phyloP scores from a whole-genome alignment of 2,888 invertebrate genomes.

The Acrocera orbiculus region DNA sequence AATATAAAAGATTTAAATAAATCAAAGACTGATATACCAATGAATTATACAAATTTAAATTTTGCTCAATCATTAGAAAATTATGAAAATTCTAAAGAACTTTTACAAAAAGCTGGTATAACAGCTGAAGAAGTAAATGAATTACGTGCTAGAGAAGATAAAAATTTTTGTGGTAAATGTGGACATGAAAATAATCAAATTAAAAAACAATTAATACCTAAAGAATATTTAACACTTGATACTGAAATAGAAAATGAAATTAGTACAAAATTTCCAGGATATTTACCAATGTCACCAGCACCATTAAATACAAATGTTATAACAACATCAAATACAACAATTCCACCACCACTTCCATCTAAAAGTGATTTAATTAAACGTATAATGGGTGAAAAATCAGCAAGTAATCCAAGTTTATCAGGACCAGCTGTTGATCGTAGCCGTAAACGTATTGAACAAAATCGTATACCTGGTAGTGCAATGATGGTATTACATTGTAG shows the following conservation, averaged over 20 bases:
- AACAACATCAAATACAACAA: neutral
- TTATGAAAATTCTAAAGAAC: constrained; percentile 60
- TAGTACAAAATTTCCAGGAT: constrained; percentile 34
- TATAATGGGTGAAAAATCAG: constrained; percentile 39
- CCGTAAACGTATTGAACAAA: constrained; percentile 34
- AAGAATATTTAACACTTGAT: constrained; percentile 10
- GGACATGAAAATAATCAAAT: constrained; percentile 29
- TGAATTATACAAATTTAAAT: constrained; percentile 54
- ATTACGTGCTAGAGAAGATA: constrained; percentile 23
- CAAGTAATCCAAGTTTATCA: constrained; percentile 52
- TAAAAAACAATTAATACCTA: constrained; percentile 5
- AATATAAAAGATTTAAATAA: constrained; percentile 9
- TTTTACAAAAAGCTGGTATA: constrained; percentile 39
- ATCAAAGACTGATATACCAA: constrained; percentile 29
- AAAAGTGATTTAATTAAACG: constrained; percentile 33
- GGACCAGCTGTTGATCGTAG: constrained; percentile 35
- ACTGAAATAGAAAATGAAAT: constrained; percentile 6
- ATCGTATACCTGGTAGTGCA: constrained; percentile 38
- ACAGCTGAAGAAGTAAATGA: constrained; percentile 35
- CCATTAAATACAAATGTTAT: constrained; percentile 29
- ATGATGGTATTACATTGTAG: constrained; percentile 34
- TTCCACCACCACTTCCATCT: constrained; percentile 17
- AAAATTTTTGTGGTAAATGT: constrained; percentile 45
- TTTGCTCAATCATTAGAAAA: constrained; percentile 59
- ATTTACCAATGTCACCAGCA: constrained; percentile 57